Base-by-base conservation (phyloP, 2,888 invertebrate species). In the Rapana venosa region DNA sequence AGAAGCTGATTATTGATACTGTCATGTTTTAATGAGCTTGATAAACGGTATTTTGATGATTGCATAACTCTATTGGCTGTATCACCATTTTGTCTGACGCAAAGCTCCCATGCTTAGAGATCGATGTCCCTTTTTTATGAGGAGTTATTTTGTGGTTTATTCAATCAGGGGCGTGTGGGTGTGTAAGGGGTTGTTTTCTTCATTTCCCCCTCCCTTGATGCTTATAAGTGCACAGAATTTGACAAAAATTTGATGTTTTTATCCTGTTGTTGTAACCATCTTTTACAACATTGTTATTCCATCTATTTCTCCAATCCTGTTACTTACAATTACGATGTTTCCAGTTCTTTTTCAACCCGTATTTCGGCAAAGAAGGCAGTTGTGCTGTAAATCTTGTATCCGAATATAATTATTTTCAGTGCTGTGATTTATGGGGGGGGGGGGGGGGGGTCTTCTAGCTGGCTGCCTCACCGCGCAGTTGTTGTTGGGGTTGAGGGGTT, bases 1-100 rank as follows among this genome's bases (percentile, higher is more conserved):
- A 83, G 36, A 32, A 83, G 83, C 83, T 87, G 66, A 70, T 74
- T 77, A n/a, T 87, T 74, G 66, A 32, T 47, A 32, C 11, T 66
- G 87, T 87, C 36, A 32, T 87, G n/a, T 66, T 66, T 66, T 79
- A 79, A 32, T 32, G 32, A 79, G 79, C 79, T 79, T 79, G 79
- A 79, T 79, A 35, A 13, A 79, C 17, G 32, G 35, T 79, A 22
- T 79, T 79, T 79, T 35, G 32, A 79, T 35, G 32, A 79, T 79
- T 35, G 79, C 79, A 79, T 35, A 13, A 35, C 32, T 35, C 0
- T 20, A 32, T 17, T 79, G 35, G 35, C 35, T 70, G 47, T 47
- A 47, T 47, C 47, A 47, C 47, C 47, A 77, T 77, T 20, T n/a
- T 87, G 20, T 70, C 66, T 47, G 74, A 74, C 35, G 79, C 77